Conservation (phyloP, 2,888 invertebrate genomes). For the Stenichneumon culpator region DNA sequence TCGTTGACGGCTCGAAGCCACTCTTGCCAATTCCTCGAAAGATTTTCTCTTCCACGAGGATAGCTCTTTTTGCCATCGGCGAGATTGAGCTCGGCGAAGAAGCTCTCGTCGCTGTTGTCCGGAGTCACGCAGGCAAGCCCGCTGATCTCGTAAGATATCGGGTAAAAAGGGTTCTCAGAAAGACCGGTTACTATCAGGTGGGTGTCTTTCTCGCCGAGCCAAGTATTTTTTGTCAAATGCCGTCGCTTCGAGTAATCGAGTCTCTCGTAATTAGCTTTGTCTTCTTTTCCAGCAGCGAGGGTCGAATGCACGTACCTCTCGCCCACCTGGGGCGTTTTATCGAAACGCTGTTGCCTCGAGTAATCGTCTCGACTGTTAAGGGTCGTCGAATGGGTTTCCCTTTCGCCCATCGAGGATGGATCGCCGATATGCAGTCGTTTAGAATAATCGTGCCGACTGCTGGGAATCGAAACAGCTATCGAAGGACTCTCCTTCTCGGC, state of each 20-base stretch:
- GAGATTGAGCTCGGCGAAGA: conserved; percentile 71
- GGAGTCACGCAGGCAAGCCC: conserved; percentile 75
- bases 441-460: background rate
- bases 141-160: conserved; percentile 74
- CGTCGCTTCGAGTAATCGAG: background rate
- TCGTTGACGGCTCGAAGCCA: conserved; percentile 78
- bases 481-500: background rate
- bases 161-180: conserved; percentile 65
- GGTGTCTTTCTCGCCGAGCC: conserved; percentile 73
- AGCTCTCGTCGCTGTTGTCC: conserved; percentile 76
- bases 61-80: conserved; percentile 65
- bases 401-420: background rate
- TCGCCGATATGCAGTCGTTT: conserved; percentile 1
- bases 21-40: conserved; percentile 81
- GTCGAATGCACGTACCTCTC: background rate
- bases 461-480: background rate
- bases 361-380: background rate
- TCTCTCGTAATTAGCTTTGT: background rate
- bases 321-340: background rate
- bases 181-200: conserved; percentile 74
- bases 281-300: background rate
- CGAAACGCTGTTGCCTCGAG: background rate
- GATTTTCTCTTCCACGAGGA: conserved; percentile 77
- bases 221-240: conserved; percentile 64
- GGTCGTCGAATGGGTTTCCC: conserved; percentile 1